These are phyloP conservation scores for Oncopodura yosiiana DNA, from an alignment of 1,140 invertebrate genomes.

Conservation along the genomic window DNA sequence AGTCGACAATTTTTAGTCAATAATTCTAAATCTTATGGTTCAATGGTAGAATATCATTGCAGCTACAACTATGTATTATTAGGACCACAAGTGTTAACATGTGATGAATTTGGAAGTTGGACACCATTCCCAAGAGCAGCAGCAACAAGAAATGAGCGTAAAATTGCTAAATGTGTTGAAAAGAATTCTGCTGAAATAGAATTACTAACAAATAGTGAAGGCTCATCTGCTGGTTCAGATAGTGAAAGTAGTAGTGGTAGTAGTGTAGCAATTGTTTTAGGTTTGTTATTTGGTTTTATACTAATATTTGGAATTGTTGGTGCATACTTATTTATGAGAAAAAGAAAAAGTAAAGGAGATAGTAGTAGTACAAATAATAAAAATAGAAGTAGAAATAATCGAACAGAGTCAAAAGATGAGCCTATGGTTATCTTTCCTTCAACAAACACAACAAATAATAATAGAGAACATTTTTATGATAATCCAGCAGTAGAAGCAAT, in stretches of 20 bases:
- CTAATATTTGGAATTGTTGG: conserved; percentile 39
- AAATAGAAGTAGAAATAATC: background rate
- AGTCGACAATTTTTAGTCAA: conserved; percentile 77
- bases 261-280: conserved; percentile 40
- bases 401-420: conserved; percentile 16
- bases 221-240: conserved; percentile 16
- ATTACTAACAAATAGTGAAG: conserved; percentile 34
- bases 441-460: too few species aligned
- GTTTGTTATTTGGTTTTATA: conserved; percentile 39
- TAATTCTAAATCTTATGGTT: conserved; percentile 65
- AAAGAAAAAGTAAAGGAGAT: conserved; percentile 4
- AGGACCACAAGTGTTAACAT: conserved; percentile 43
- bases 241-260: conserved; percentile 19
- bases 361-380: background rate
- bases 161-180: too few species aligned
- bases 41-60: conserved; percentile 77
- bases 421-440: conserved; percentile 28
- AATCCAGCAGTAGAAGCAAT: conserved; percentile 32
- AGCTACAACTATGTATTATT: conserved; percentile 69
- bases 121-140: conserved; percentile 30
- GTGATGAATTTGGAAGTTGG: conserved; percentile 32
- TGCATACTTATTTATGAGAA: conserved; percentile 10
- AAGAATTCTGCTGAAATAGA: conserved; percentile 24
- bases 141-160: conserved; percentile 17
- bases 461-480: conserved; percentile 29